Base-by-base conservation (phyloP, 2,888 invertebrate genomes). In the Leptinotarsa peninsularis region DNA sequence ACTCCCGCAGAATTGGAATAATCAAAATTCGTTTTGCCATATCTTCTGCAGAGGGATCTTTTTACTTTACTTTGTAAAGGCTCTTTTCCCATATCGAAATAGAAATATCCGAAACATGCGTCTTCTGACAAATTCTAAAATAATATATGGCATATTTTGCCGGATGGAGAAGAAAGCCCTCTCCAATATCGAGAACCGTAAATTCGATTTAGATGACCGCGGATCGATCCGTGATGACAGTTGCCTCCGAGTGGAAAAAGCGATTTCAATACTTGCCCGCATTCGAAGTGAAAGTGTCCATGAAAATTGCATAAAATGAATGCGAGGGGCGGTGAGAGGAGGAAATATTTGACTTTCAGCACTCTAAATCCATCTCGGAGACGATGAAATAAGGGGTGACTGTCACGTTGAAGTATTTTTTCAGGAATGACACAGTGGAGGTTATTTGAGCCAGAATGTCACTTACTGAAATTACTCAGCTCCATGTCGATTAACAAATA, bases 191-290 rank as follows among this genome's bases (percentile, higher is more conserved):
- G 79, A 79, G 76, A 81, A 82, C 82, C 86, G 86, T 86, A 87
- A 87, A 87, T 87, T 87, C 85, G 86, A 87, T 87, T 87, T 85
- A 81, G 86, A 86, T 87, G 87, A 87, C 87, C 87, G 83, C 84
- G 81, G 80, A 81, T 84, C 84, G 83, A 85, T 84, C 81, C 82
- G 80, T 80, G 82, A 79, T 83, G 85, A 85, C 85, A 83, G 84
- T 80, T 78, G 80, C 78, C 76, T 79, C 78, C 83, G 83, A 84
- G 84, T 84, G 84, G 82, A 85, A 84, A 85, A 83, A 81, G 81
- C 83, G 81, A 84, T 84, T 84, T 76, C 77, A 73, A 60, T 75
- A 75, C 76, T 76, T 72, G 76, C 76, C 75, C 73, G 74, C 73
- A 76, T 74, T 78, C 71, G 74, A 72, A 74, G 74, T 73, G 73